Conservation (phyloP, 2,888 invertebrate genomes). For the Marasmarcha lunaedactyla region DNA sequence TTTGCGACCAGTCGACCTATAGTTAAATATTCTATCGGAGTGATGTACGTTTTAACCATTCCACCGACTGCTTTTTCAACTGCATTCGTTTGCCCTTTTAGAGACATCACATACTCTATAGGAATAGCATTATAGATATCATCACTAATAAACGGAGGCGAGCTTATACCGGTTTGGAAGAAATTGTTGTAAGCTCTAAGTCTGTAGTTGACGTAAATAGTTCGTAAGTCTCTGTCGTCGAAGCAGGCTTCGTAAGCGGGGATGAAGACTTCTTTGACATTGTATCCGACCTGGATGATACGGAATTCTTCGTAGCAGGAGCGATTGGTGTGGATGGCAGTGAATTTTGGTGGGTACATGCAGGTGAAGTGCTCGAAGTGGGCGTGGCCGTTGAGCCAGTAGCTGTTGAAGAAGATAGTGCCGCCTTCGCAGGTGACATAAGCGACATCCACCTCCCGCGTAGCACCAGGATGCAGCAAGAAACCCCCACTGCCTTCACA, state of each 20-base stretch:
- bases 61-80: constrained; percentile 34
- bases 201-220: constrained; percentile 46
- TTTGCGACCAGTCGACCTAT: constrained; percentile 76
- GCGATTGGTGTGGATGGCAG: constrained; percentile 32
- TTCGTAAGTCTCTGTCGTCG: constrained; percentile 28
- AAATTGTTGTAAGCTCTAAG: constrained; percentile 49
- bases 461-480: constrained; percentile 32
- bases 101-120: constrained; percentile 39
- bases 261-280: constrained; percentile 31
- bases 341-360: constrained; percentile 27
- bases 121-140: constrained; percentile 30
- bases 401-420: constrained; percentile 35
- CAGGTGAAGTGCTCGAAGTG: constrained; percentile 37
- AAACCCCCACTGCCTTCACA: constrained; percentile 31
- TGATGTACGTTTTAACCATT: constrained; percentile 43
- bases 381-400: constrained; percentile 35
- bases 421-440: constrained; percentile 36
- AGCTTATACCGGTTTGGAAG: constrained; percentile 40
- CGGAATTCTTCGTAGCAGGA: constrained; percentile 35
- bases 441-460: constrained; percentile 23
- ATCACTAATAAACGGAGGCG: constrained; percentile 41
- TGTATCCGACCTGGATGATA: constrained; percentile 49
- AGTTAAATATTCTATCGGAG: constrained; percentile 46
- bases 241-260: constrained; percentile 52
- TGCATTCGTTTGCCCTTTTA: constrained; percentile 32